Evolutionary conservation across 2,888 invertebrate genomes (phyloP).

Genomic region (Acleris sparsana): DNA sequence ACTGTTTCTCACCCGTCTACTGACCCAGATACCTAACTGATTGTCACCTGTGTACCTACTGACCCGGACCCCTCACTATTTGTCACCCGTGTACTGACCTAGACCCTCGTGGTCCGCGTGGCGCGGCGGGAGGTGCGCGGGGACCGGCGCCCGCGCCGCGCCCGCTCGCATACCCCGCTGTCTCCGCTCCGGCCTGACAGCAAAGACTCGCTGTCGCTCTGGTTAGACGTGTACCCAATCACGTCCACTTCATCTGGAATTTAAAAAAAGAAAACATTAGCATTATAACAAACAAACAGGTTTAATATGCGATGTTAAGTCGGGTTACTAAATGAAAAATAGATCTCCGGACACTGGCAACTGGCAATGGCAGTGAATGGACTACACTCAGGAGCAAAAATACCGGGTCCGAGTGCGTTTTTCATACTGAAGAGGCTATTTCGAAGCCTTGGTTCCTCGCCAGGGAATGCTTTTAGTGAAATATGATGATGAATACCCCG

Average conservation of each 20-base stretch:
- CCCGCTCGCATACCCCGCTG: conserved; percentile 86
- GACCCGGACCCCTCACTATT: neutral
- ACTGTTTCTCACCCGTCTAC: neutral
- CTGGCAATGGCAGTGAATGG: too few relatives aligned
- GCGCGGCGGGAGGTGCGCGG: conserved; percentile 59
- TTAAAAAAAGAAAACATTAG: conserved; percentile 1
- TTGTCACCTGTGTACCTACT: neutral
- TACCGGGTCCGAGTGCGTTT: too few relatives aligned
- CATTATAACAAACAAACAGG: neutral
- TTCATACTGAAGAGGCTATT: too few relatives aligned
- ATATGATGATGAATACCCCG: too few relatives aligned
- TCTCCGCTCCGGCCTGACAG: conserved; percentile 88
- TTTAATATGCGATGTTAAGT: too few relatives aligned
- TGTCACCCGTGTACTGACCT: conserved; percentile 52
- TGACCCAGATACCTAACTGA: too few relatives aligned
- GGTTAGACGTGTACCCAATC: conserved; percentile 92
- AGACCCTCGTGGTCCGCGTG: conserved; percentile 62
- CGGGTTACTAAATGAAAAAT: too few relatives aligned
- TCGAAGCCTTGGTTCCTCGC: too few relatives aligned
- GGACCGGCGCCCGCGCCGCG: conserved; percentile 78
- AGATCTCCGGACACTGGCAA: too few relatives aligned
- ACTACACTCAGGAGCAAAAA: too few relatives aligned
- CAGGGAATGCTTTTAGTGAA: too few relatives aligned
- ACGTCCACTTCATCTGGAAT: conserved; percentile 93
- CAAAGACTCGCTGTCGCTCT: conserved; percentile 92